These are phyloP conservation scores for Mungos mungo DNA, from an alignment of 2,113 vertebrate species.

Conservation along the genomic window DNA sequence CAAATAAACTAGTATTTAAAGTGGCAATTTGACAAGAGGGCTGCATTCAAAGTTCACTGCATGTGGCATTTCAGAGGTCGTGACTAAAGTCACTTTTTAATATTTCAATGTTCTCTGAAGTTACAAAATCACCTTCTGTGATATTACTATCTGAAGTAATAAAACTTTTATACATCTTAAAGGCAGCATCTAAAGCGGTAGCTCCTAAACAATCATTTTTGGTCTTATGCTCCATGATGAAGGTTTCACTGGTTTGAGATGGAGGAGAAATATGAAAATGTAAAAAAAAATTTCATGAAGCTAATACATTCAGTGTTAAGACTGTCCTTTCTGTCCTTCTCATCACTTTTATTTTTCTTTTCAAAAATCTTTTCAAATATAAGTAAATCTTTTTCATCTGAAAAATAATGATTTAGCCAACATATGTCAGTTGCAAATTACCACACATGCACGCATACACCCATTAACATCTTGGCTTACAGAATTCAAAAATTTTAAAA, in stretches of 20 bases:
- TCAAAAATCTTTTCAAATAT: conserved; percentile 22
- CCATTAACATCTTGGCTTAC: not conserved
- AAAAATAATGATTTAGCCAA: not conserved
- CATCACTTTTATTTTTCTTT: not conserved
- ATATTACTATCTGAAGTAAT: conserved; percentile 45
- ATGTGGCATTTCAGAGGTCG: conserved; percentile 31
- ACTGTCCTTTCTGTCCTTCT: not conserved
- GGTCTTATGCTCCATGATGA: not conserved
- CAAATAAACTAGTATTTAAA: conserved; percentile 63
- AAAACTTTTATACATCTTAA: conserved; percentile 56
- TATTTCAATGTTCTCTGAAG: conserved; percentile 29
- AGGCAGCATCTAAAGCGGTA: not conserved
- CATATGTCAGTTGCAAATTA: not conserved
- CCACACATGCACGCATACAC: not conserved
- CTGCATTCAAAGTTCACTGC: conserved; percentile 41
- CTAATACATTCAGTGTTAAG: not conserved
- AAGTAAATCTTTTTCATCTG: not conserved
- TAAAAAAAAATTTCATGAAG: not conserved
- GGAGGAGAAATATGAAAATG: not conserved
- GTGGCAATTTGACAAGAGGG: conserved; percentile 51
- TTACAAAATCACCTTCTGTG: conserved; percentile 58
- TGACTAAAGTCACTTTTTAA: conserved; percentile 46
- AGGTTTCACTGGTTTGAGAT: not conserved
- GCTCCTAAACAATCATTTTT: conserved; percentile 38
- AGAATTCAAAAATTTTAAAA: not conserved